These are phyloP conservation scores for Carcinoscorpius rotundicauda DNA, from an alignment of 1,140 invertebrate genomes.

Conservation along the genomic window DNA sequence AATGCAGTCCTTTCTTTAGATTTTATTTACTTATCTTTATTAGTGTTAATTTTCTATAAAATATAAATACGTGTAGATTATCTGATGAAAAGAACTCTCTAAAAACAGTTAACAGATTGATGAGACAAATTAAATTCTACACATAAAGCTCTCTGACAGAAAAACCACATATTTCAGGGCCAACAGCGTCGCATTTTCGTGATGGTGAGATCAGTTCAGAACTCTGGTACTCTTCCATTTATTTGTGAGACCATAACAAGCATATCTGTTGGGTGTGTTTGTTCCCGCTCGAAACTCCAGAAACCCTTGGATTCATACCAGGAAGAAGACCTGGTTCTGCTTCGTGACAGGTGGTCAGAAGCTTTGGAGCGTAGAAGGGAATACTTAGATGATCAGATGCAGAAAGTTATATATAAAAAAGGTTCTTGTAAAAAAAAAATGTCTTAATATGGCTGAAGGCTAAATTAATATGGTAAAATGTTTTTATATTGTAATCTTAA, in stretches of 20 bases:
- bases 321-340: conserved; percentile 79
- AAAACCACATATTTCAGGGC: conserved; percentile 25
- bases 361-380: conserved; percentile 67
- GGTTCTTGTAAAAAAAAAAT: conserved; percentile 34
- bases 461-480: too few species aligned
- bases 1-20: too few species aligned
- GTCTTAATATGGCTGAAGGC: too few species aligned
- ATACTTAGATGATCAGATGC: conserved; percentile 83
- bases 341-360: conserved; percentile 88
- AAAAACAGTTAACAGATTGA: too few species aligned
- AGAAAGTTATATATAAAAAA: conserved; percentile 60
- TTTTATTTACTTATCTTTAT: too few species aligned
- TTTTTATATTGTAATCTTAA: too few species aligned
- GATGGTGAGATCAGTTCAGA: conserved; percentile 71
- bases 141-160: too few species aligned
- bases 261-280: conserved; percentile 77
- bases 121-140: too few species aligned
- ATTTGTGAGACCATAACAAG: conserved; percentile 84
- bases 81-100: too few species aligned
- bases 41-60: too few species aligned
- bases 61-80: too few species aligned
- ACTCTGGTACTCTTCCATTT: conserved; percentile 88
- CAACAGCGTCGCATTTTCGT: conserved; percentile 47
- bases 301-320: conserved; percentile 93
- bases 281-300: conserved; percentile 53